A percentile compares a stretch with the other conserved stretches of the same genome.
These are phyloP conservation scores for Apogon hyalosoma DNA, from an alignment of 2,797 vertebrate genomes.

Conservation along the genomic window DNA sequence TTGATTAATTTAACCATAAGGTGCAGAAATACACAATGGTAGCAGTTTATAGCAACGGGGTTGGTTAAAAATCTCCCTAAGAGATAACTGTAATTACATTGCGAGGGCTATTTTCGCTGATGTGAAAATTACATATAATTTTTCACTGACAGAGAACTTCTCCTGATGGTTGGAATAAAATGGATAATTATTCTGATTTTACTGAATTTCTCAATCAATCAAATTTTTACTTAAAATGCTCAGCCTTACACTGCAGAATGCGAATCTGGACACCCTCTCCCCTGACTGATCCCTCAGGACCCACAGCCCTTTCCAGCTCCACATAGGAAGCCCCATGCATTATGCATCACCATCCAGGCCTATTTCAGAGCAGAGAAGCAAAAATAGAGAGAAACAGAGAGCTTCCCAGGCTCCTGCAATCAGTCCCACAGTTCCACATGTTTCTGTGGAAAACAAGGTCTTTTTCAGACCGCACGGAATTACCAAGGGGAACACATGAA, in stretches of 20 bases:
- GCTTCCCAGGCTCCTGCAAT: conserved; percentile 67
- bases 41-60: too few species aligned
- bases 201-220: conserved; percentile 25
- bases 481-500: conserved; percentile 78
- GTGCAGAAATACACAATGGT: too few species aligned
- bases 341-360: conserved; percentile 74
- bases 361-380: conserved; percentile 71
- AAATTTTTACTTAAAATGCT: conserved; percentile 17
- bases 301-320: conserved; percentile 70
- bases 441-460: conserved; percentile 75
- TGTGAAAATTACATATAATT: background rate
- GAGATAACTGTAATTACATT: background rate
- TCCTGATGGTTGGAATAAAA: too few species aligned
- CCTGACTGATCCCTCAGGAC: conserved; percentile 71
- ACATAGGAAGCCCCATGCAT: conserved; percentile 77
- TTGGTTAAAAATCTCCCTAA: background rate
- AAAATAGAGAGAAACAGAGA: conserved; percentile 67
- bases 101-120: background rate
- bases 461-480: conserved; percentile 66
- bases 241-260: conserved; percentile 41
- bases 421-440: conserved; percentile 66
- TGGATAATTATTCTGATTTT: conserved; percentile 5
- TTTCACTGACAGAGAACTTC: background rate
- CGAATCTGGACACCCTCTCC: conserved; percentile 72
- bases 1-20: too few species aligned